Conservation (phyloP, 2,113 vertebrate genomes). For the Catharus minimus region DNA sequence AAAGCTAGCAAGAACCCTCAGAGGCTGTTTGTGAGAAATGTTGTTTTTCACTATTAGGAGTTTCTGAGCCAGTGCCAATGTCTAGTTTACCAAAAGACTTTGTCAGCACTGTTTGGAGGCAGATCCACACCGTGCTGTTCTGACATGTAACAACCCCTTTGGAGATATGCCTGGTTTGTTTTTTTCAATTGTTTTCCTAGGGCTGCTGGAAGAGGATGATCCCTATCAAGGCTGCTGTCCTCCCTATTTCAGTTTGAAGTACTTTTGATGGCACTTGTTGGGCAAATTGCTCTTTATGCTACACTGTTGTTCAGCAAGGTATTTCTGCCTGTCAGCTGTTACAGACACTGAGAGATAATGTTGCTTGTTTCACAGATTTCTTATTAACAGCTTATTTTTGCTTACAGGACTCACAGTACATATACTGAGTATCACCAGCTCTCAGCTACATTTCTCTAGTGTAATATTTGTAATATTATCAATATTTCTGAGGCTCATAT, state of each 20-base stretch:
- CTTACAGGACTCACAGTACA: not conserved
- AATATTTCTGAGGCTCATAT: constrained; percentile 44
- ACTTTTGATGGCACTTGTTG: not conserved
- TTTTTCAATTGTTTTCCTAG: not conserved
- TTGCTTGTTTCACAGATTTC: constrained; percentile 31
- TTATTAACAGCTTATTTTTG: constrained; percentile 46
- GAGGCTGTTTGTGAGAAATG: not conserved
- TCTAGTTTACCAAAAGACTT: not conserved
- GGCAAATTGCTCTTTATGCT: not conserved
- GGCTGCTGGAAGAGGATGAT: not conserved
- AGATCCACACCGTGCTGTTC: not conserved
- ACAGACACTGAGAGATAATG: not conserved
- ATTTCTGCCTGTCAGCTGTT: constrained; percentile 42
- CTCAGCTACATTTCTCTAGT: constrained; percentile 18
- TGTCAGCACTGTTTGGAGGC: not conserved
- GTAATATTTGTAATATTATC: constrained; percentile 48
- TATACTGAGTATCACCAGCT: not conserved
- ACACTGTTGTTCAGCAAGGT: not conserved
- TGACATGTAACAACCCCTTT: not conserved
- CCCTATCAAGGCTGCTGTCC: not conserved
- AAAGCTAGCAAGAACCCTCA: not conserved
- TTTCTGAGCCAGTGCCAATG: not conserved
- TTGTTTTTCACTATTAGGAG: not conserved
- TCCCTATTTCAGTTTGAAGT: not conserved
- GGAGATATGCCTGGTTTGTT: not conserved